A percentile compares a stretch with the other conserved stretches of the same genome.
These are phyloP conservation scores for human DNA, from an alignment of 2,113 vertebrate species.

Conservation along the genomic window GRCh38 chr5:179312001-179312500, in stretches of 20 bases:
- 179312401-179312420: neutral
- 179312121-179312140: neutral
- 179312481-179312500: neutral
- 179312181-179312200: neutral
- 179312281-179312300: neutral
- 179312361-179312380: too few species aligned
- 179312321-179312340: too few species aligned
- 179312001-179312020: rapidly evolving
- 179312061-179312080: neutral
- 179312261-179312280: neutral
- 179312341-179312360: too few species aligned
- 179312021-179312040: neutral
- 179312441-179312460: neutral
- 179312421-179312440: neutral
- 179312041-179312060: neutral
- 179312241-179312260: rapidly evolving
- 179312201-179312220: neutral
- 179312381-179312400: neutral
- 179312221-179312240: neutral
- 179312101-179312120: neutral
- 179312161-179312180: neutral
- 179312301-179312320: neutral
- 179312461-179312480: neutral
- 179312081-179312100: neutral
- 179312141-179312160: neutral